Evolutionary conservation across 2,113 vertebrate species (phyloP), one percentile per base, ranked within the genome.

Genomic region (Pardalotus punctatus): DNA sequence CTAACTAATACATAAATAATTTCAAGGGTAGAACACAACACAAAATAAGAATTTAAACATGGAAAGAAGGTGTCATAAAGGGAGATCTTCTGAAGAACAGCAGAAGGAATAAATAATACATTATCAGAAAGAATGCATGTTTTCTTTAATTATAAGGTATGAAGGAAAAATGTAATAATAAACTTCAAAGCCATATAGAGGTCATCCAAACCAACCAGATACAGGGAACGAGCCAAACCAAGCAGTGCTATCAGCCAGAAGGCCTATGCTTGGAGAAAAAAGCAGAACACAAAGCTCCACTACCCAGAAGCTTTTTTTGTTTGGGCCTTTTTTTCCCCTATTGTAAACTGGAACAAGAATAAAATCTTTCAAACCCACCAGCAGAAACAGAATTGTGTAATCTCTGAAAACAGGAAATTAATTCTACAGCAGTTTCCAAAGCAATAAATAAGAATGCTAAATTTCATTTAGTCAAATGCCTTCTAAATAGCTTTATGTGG

Each of bases 391-490:
- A 86, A 77, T 1, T 6, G 2, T 71, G 24, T 81, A 76, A 88
- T 54, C 64, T 53, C n/a, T 80, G 36, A 51, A 92, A 94, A 72
- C 15, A 40, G n/a, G 43, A 88, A 80, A 82, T 67, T 64, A 92
- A 67, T 88, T 92, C 91, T 28, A 90, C 74, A 67, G 21, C 61
- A 76, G 33, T 85, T 85, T 96, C 82, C 48, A 76, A 90, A 92
- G 61, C 73, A 90, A 57, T 88, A 94, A 93, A 73, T 85, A 89
- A 61, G 50, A 86, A 90, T 6, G 21, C 14, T 90, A 80, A 67
- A 88, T 67, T 95, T 82, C 35, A 82, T 86, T 85, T 93, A 90
- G 40, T 60, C 82, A 67, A 94, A 92, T 80, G 65, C 48, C 28
- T 88, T 90, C 61, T 86, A 82, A 80, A 77, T n/a, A 80, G 67